Conservation (phyloP, 2,797 vertebrate genomes). For the Hippopotamyrus pictus region DNA sequence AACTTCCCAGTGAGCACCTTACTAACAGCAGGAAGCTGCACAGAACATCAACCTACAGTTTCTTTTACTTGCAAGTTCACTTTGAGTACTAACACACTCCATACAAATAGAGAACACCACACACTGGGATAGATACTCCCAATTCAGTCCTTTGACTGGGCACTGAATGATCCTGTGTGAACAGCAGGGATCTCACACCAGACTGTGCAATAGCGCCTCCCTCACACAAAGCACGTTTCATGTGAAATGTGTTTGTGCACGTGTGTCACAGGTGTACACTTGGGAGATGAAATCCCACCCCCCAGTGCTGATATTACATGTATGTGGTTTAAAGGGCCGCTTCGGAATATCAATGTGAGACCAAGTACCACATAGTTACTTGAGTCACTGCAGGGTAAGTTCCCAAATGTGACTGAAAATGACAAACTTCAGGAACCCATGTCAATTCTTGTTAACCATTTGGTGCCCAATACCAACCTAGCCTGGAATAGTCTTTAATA, state of each 20-base stretch:
- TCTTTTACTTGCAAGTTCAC: neutral
- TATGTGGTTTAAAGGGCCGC: neutral
- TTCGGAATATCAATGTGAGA: neutral
- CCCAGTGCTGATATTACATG: neutral
- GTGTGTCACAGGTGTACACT: neutral
- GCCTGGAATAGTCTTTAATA: neutral
- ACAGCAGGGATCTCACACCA: neutral
- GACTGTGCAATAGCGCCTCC: neutral
- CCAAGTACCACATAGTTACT: neutral
- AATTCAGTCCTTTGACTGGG: neutral
- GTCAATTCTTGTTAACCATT: neutral
- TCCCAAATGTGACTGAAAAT: neutral
- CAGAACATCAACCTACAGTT: neutral
- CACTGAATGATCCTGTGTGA: neutral
- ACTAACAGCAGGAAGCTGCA: neutral
- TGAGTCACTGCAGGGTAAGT: neutral
- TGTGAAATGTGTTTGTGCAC: neutral
- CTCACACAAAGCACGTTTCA: neutral
- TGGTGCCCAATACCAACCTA: neutral
- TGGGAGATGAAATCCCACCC: neutral
- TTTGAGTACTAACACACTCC: constrained; percentile 5
- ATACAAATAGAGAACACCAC: neutral
- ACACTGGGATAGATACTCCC: neutral
- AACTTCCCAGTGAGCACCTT: neutral
- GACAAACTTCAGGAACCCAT: neutral